These are phyloP conservation scores for Scrobipalpa costella DNA, from an alignment of 2,888 invertebrate species.

Conservation along the genomic window DNA sequence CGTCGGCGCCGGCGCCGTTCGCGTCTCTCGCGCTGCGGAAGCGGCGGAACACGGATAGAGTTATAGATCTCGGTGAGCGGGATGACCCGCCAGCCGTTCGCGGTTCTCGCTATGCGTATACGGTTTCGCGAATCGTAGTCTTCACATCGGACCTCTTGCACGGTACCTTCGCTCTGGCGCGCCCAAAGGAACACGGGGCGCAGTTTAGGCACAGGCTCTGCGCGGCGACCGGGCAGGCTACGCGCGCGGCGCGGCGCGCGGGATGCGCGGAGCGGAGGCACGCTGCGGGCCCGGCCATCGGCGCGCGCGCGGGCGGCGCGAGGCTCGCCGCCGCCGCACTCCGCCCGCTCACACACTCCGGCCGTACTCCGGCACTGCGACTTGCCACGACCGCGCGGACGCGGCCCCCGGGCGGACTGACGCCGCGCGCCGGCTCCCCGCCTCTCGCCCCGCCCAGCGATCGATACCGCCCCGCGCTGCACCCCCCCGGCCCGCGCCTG, in stretches of 20 bases:
- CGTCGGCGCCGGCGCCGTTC: constrained; percentile 47
- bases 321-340: constrained; percentile 78
- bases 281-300: constrained; percentile 80
- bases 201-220: constrained; percentile 80
- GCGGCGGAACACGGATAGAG: constrained; percentile 65
- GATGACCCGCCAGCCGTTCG: constrained; percentile 90
- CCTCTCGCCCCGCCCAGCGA: constrained; percentile 69
- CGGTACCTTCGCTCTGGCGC: constrained; percentile 88
- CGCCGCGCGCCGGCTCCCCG: constrained; percentile 56
- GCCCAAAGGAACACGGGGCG: constrained; percentile 94
- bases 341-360: constrained; percentile 75
- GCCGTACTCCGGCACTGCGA: constrained; percentile 64
- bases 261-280: constrained; percentile 81
- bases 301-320: constrained; percentile 78
- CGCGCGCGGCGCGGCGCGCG: constrained; percentile 65
- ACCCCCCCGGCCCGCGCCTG: constrained; percentile 51
- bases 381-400: constrained; percentile 75
- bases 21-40: constrained; percentile 45
- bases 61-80: constrained; percentile 86
- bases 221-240: constrained; percentile 59
- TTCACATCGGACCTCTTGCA: constrained; percentile 92
- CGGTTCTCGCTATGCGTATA: constrained; percentile 90
- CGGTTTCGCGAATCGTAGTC: constrained; percentile 93
- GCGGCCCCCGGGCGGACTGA: constrained; percentile 77
- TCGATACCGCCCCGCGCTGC: constrained; percentile 82